Conservation (phyloP, 1,140 invertebrate species). For the Trigoniulus corallinus region DNA sequence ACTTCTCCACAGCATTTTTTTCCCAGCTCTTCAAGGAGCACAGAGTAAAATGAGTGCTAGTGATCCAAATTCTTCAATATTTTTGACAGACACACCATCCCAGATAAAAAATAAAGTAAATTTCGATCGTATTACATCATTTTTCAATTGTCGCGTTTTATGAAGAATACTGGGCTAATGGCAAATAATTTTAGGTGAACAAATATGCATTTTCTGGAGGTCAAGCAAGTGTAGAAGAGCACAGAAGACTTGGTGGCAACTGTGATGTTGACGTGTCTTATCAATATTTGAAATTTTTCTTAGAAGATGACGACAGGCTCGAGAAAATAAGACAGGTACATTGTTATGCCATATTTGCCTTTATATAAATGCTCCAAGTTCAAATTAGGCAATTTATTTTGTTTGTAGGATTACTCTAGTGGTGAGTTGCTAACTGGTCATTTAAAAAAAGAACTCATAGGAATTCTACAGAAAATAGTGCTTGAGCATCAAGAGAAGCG, state of each 20-base stretch:
- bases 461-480: constrained; percentile 53
- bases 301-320: constrained; percentile 82
- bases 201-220: constrained; percentile 99
- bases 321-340: constrained; percentile 56
- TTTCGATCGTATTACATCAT: background rate
- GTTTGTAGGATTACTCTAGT: constrained; percentile 58
- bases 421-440: constrained; percentile 86
- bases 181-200: constrained; percentile 77
- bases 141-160: constrained; percentile 9
- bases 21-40: constrained; percentile 89
- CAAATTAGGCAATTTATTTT: background rate
- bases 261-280: constrained; percentile 91
- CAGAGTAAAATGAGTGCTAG: constrained; percentile 98
- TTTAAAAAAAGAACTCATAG: constrained; percentile 81
- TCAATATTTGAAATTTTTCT: constrained; percentile 89
- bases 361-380: background rate
- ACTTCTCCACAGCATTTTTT: constrained; percentile 20
- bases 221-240: constrained; percentile 80
- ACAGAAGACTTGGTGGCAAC: constrained; percentile 75
- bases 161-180: too few species aligned
- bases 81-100: constrained; percentile 83
- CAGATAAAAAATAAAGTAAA: constrained; percentile 88
- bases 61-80: constrained; percentile 85
- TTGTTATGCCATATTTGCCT: constrained; percentile 11
- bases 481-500: constrained; percentile 63